Conservation (phyloP, 2,888 invertebrate genomes). For the Allygus modestus region DNA sequence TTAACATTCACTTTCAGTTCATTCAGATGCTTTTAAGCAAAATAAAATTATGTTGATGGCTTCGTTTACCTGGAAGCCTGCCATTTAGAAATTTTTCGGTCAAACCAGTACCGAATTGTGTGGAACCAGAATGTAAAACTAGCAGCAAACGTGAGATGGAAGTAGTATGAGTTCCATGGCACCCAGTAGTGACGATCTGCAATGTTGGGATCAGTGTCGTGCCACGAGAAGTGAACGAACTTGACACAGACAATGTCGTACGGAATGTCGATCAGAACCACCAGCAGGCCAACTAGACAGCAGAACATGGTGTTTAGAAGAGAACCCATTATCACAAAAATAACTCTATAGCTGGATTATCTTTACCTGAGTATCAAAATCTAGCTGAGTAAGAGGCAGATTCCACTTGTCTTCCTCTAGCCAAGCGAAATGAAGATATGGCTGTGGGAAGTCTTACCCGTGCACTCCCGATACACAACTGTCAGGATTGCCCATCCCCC, state of each 20-base stretch:
- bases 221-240: slow-evolving; percentile 91
- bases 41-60: no score
- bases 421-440: no score
- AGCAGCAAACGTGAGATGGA: slow-evolving; percentile 86
- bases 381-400: no score
- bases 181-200: slow-evolving; percentile 88
- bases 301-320: background rate
- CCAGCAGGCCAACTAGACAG: slow-evolving; percentile 80
- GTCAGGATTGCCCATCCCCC: no score
- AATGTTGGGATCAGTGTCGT: slow-evolving; percentile 85
- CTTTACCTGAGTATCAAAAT: no score
- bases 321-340: no score
- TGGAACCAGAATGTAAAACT: slow-evolving; percentile 85
- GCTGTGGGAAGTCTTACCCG: no score
- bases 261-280: slow-evolving; percentile 86
- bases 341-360: no score
- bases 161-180: slow-evolving; percentile 91
- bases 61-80: slow-evolving; percentile 53
- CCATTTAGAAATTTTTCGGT: slow-evolving; percentile 47
- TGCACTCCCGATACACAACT: no score
- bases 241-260: slow-evolving; percentile 89
- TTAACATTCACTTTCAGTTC: no score
- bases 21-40: no score
- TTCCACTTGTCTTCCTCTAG: no score
- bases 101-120: slow-evolving; percentile 74